Percentiles rank a stretch among this genome's conserved stretches.
Evolutionary conservation across 2,888 invertebrate species (phyloP).

Genomic region (Amaurobius ferox): DNA sequence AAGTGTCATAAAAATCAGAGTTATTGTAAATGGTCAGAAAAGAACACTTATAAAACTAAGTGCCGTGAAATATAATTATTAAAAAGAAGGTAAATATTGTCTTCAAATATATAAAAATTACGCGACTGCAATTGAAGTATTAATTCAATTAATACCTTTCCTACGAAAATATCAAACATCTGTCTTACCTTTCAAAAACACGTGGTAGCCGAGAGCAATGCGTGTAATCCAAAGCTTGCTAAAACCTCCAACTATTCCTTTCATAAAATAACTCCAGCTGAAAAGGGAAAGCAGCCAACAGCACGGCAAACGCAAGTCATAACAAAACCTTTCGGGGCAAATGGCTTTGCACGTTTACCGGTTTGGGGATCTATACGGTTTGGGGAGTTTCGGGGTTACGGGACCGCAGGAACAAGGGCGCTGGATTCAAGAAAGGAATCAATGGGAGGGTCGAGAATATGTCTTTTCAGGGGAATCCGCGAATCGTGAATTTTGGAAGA

Average conservation of each 20-base stretch:
- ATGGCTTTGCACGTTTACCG: constrained; percentile 1
- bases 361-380: constrained; percentile 30
- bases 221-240: constrained; percentile 3
- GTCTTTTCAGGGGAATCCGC: neutral
- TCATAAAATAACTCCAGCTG: neutral
- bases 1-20: too few relatives aligned
- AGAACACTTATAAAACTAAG: too few relatives aligned
- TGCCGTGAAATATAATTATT: too few relatives aligned
- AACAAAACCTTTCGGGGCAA: neutral
- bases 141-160: too few relatives aligned
- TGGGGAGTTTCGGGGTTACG: constrained; percentile 43
- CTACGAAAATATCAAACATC: neutral
- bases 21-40: too few relatives aligned
- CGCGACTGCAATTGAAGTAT: too few relatives aligned
- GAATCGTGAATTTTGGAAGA: constrained; percentile 15
- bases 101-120: too few relatives aligned
- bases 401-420: constrained; percentile 13
- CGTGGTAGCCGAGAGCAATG: neutral
- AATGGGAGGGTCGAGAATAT: constrained; percentile 10
- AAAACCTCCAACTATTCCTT: neutral
- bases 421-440: neutral
- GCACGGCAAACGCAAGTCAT: constrained; percentile 3
- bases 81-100: too few relatives aligned
- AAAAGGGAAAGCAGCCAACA: constrained; percentile 6
- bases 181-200: neutral